Base-by-base conservation (phyloP, 2,113 vertebrate genomes). In the Brachirus orientalis region DNA sequence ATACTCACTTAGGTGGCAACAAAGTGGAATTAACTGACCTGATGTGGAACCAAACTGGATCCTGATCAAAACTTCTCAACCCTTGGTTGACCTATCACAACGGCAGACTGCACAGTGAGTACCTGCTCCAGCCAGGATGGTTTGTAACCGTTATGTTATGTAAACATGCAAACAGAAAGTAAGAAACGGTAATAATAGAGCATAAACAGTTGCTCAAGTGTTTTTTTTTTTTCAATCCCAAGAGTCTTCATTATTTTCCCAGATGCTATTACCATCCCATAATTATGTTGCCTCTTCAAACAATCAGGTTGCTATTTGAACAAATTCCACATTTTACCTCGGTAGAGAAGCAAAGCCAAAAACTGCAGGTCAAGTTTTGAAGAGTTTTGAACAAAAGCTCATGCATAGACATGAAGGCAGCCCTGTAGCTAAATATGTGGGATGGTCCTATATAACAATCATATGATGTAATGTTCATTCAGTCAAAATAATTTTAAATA, bases 281-380 rank as follows among this genome's bases (percentile, higher is more conserved):
- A 89, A 90, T 90, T 79, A 87, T 81, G 65, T 62, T 87, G 75
- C 77, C 85, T 85, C 86, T 90, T 91, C 85, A 89, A 91, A 89
- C 89, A 90, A 84, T 83, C 82, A 63, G 48, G 70, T 82, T 83
- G 79, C 70, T 82, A 74, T 86, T 80, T 71, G 77, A 89, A 69
- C 57, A 85, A 89, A 87, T 80, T 82, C 74, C 82, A 87, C 60
- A 60, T 76, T 69, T 88, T 65, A 72, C 77, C 68, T 82, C 62
- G 80, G 53, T 72, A 80, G 58, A 79, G 35, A 28, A 41, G 67
- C 63, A 22, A 55, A 66, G 76, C 80, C 77, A 63, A 84, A 77
- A 85, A 72, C 69, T 69, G 58, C 16, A 8, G 16, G 53, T 79
- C 48, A 58, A 64, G 69, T 81, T 81, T 83, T 82, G 53, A 83